Evolutionary conservation across 2,797 vertebrate species (phyloP).

Genomic region (Apogon hyalosoma): DNA sequence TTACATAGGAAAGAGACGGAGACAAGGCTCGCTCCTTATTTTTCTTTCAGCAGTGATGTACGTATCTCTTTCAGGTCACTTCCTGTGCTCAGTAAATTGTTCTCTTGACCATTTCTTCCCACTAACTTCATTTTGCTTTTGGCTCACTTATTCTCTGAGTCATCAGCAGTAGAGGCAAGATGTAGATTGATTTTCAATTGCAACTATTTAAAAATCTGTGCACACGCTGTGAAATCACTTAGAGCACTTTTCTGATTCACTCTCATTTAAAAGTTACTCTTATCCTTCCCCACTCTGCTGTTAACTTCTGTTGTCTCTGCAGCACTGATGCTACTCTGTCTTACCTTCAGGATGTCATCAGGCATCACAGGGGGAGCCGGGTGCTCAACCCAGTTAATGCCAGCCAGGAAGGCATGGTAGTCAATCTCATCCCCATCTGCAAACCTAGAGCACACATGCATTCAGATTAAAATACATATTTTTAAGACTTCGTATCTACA

Average conservation of each 20-base stretch:
- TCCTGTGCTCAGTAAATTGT: conserved; percentile 37
- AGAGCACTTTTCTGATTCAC: conserved; percentile 14
- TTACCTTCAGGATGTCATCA: conserved; percentile 83
- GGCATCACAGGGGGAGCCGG: conserved; percentile 67
- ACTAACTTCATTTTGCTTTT: conserved; percentile 48
- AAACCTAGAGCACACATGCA: conserved; percentile 80
- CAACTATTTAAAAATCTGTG: conserved; percentile 45
- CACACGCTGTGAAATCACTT: conserved; percentile 43
- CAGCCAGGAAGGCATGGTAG: conserved; percentile 85
- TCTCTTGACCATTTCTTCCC: conserved; percentile 34
- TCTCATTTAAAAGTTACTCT: conserved; percentile 13
- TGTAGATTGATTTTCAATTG: conserved; percentile 54
- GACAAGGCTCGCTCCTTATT: conserved; percentile 35
- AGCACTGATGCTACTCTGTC: conserved; percentile 5
- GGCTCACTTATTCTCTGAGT: conserved; percentile 46
- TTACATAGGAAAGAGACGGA: conserved; percentile 47
- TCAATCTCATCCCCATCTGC: conserved; percentile 86
- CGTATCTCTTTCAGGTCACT: conserved; percentile 24
- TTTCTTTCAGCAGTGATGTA: not conserved
- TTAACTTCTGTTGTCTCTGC: not conserved
- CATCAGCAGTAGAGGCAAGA: conserved; percentile 36
- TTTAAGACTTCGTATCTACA: not conserved
- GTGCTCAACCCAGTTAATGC: conserved; percentile 89
- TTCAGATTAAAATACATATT: conserved; percentile 24
- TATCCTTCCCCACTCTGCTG: not conserved